Conservation (phyloP, 2,888 invertebrate genomes). For the Yponomeuta cagnagella region DNA sequence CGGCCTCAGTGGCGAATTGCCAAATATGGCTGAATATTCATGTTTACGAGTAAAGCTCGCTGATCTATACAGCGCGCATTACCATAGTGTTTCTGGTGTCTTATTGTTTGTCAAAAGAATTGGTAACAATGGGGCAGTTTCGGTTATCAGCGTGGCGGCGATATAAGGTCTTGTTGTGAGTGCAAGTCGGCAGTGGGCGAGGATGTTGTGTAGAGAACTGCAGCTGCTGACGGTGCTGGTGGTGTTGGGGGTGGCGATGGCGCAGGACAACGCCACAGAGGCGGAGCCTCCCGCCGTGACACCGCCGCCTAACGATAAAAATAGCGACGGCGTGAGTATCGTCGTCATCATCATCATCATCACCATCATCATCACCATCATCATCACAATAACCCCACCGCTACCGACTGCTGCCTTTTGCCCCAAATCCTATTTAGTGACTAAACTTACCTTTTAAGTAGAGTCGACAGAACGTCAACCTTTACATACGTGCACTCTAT, state of each 20-base stretch:
- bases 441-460: too few species aligned
- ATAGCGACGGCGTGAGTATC: conserved; percentile 16
- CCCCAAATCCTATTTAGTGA: too few species aligned
- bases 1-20: neutral
- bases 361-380: too few species aligned
- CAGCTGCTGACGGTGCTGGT: neutral
- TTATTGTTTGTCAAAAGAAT: neutral
- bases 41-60: neutral
- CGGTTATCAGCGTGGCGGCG: conserved; percentile 6
- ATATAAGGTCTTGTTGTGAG: neutral
- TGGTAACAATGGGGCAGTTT: conserved; percentile 3
- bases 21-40: conserved; percentile 9
- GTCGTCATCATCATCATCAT: neutral
- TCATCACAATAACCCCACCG: too few species aligned
- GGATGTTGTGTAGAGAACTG: neutral
- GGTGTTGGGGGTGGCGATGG: neutral
- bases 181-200: neutral
- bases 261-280: conserved; percentile 3
- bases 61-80: neutral
- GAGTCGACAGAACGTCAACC: too few species aligned
- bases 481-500: too few species aligned
- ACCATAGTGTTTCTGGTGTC: neutral
- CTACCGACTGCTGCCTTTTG: too few species aligned
- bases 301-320: neutral
- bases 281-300: neutral